Conservation (phyloP, 2,797 vertebrate genomes). For the Sebastes elongatus region DNA sequence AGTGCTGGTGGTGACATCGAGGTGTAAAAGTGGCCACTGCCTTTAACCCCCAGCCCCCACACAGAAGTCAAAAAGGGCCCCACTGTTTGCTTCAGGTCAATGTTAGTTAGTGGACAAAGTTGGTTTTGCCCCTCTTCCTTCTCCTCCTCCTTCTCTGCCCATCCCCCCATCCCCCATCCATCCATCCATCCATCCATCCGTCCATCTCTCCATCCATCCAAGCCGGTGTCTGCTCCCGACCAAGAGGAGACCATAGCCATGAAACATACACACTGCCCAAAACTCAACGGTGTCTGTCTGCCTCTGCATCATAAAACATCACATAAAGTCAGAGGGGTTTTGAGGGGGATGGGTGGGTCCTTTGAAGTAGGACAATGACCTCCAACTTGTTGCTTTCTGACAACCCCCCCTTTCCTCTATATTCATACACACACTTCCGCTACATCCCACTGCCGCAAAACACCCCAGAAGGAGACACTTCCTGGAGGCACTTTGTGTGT, state of each 20-base stretch:
- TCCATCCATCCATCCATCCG: constrained; percentile 13
- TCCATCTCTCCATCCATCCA: constrained; percentile 11
- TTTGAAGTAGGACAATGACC: constrained; percentile 81
- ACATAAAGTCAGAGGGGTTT: constrained; percentile 48
- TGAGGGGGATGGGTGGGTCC: constrained; percentile 2
- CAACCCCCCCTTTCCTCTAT: constrained; percentile 2
- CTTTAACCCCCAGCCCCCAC: constrained; percentile 33
- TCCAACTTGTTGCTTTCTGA: constrained; percentile 72
- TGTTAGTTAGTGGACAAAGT: constrained; percentile 63
- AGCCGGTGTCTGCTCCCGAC: constrained; percentile 2
- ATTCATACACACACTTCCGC: constrained; percentile 14
- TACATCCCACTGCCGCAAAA: constrained; percentile 5
- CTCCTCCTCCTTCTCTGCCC: constrained; percentile 14
- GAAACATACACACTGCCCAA: constrained; percentile 8
- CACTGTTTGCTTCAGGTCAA: constrained; percentile 70
- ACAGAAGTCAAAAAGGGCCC: constrained; percentile 38
- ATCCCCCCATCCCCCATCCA: constrained; percentile 7
- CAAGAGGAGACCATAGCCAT: background rate
- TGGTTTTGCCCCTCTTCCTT: constrained; percentile 40
- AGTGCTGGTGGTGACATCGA: constrained; percentile 37
- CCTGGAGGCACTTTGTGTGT: constrained; percentile 8
- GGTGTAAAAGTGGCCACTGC: constrained; percentile 59
- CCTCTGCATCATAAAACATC: constrained; percentile 66
- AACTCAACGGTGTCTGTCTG: constrained; percentile 60
- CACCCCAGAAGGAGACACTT: constrained; percentile 6